Evolutionary conservation across 2,113 vertebrate genomes (phyloP), one percentile per base, ranked within the genome.

Genomic region (Nycticorax nycticorax): DNA sequence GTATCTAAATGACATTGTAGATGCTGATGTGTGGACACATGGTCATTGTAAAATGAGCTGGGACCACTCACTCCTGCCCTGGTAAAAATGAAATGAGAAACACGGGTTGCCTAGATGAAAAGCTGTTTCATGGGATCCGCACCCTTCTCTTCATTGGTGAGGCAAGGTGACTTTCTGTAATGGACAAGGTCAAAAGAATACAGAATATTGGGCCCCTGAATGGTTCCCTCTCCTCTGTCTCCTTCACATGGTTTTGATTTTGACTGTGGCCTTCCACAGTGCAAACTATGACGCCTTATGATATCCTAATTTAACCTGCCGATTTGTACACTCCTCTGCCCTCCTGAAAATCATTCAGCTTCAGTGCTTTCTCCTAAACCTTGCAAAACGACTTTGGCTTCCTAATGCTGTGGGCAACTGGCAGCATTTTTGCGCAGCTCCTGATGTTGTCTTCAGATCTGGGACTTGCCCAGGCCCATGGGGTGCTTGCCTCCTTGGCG

Each of bases 381-480:
- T 63, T 63, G 59, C 35, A 62, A 73, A 73, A 39, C 0, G 10
- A 19, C 23, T 64, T 68, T 7, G 5, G 4, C 71, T 93, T 89
- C 52, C 33, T 78, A 43, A 32, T 56, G 47, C 64, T 94, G 89
- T 0, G 0, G 37, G 41, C 37, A 55, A 53, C 21, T 12, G 37
- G 33, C n/a, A 81, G 23, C 56, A 52, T 41, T 52, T 86, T 80
- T 84, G 32, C 13, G 19, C 22, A 77, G 23, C 21, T 81, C 43
- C 55, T 59, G 63, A 47, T 47, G 21, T 59, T 52, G 48, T 37
- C 21, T 47, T 76, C 50, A 69, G 43, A 24, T 56, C 11, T 52
- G 39, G 30, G 53, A 9, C 37, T 85, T 63, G 10, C 8, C 12
- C 11, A 6, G 74, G 67, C 15, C 27, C 67, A 17, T 0, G 0